phyloP scores from a whole-genome alignment of 1,140 invertebrate species.

The Drosophila nebulosa region DNA sequence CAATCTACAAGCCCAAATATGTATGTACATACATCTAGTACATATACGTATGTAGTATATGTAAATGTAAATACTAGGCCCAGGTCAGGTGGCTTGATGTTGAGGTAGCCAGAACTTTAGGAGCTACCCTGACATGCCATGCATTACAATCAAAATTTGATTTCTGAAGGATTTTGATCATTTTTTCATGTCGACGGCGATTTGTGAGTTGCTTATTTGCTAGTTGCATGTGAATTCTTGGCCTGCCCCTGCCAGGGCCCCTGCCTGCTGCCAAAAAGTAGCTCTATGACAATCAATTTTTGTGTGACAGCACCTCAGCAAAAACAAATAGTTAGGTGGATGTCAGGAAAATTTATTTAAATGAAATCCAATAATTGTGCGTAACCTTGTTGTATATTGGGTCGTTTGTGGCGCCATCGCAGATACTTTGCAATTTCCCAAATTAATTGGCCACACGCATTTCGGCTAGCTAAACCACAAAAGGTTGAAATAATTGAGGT shows the following conservation, averaged over 20 bases:
- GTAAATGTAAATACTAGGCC: constrained; percentile 6
- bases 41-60: no score
- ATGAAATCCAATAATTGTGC: constrained; percentile 69
- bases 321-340: constrained; percentile 44
- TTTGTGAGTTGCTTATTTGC: constrained; percentile 40
- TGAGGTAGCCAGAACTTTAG: constrained; percentile 20
- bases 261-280: neutral
- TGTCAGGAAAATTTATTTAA: constrained; percentile 64
- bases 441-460: constrained; percentile 44
- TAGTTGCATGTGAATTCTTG: constrained; percentile 49
- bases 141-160: constrained; percentile 70
- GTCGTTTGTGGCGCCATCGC: constrained; percentile 38
- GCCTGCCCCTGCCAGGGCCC: neutral
- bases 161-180: constrained; percentile 76
- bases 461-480: neutral
- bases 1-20: constrained; percentile 46
- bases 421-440: constrained; percentile 37
- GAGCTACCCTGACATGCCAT: constrained; percentile 49
- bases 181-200: constrained; percentile 58
- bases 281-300: constrained; percentile 56
- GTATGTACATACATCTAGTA: no score
- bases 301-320: constrained; percentile 42
- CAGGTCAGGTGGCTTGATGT: constrained; percentile 31
- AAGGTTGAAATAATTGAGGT: neutral
- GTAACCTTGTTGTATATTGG: constrained; percentile 55